Conservation (phyloP, 2,113 vertebrate species). For the Ictalurus furcatus region DNA sequence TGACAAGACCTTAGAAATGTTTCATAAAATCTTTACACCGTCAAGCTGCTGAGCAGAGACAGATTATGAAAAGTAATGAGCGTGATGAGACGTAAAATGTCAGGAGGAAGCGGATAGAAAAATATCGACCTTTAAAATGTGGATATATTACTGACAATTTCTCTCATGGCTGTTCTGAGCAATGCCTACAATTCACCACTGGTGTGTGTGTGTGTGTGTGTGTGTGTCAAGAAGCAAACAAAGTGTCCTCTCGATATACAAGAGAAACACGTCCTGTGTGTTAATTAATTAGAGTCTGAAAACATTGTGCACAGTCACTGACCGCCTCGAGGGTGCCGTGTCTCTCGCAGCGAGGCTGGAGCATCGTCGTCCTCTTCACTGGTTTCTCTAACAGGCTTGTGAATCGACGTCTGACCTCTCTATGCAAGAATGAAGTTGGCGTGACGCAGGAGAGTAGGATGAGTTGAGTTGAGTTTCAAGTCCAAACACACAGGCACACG, state of each 20-base stretch:
- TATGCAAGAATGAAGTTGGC: neutral
- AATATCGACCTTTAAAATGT: constrained; percentile 76
- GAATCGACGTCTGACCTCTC: neutral
- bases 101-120: constrained; percentile 71
- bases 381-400: constrained; percentile 1
- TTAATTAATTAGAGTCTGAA: constrained; percentile 63
- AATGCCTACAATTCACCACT: neutral
- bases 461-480: constrained; percentile 10
- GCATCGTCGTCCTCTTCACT: neutral
- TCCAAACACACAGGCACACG: constrained; percentile 59
- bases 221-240: constrained; percentile 66
- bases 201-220: neutral
- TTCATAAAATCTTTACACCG: constrained; percentile 17
- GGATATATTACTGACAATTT: constrained; percentile 50
- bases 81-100: constrained; percentile 52
- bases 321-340: constrained; percentile 56
- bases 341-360: neutral
- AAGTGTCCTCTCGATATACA: constrained; percentile 74
- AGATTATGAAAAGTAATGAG: constrained; percentile 39
- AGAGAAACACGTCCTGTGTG: constrained; percentile 72
- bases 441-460: neutral
- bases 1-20: constrained; percentile 25
- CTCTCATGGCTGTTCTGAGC: neutral
- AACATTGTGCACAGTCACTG: constrained; percentile 70
- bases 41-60: constrained; percentile 7